phyloP scores from a whole-genome alignment of 2,888 invertebrate species.

The Eulithis prunata region DNA sequence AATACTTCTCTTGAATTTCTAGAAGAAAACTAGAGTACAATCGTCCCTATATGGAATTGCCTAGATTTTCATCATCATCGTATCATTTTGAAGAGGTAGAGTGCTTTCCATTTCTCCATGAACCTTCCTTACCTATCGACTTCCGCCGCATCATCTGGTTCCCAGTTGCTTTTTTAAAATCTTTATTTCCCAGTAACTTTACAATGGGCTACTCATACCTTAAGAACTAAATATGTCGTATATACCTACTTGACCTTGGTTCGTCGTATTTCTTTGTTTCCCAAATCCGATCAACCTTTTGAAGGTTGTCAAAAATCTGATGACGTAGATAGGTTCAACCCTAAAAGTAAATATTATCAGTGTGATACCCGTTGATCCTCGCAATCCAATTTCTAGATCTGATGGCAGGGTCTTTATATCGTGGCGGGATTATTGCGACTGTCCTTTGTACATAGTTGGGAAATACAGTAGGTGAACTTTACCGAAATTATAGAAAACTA shows the following conservation, averaged over 20 bases:
- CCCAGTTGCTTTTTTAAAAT: no score
- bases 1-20: constrained; percentile 2
- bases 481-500: no score
- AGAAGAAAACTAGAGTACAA: neutral
- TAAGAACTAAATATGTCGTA: no score
- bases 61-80: neutral
- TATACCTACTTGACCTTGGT: no score
- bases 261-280: neutral
- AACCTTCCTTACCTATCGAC: no score
- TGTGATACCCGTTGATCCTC: constrained; percentile 33
- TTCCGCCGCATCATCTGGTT: no score
- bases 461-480: no score
- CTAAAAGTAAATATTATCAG: constrained; percentile 17
- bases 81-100: no score
- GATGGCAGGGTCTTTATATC: constrained; percentile 43
- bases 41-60: neutral
- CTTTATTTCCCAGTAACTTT: no score
- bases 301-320: constrained; percentile 13
- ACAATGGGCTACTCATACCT: no score
- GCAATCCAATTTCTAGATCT: constrained; percentile 43
- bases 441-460: constrained; percentile 28
- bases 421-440: constrained; percentile 36
- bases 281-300: neutral
- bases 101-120: no score
- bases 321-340: constrained; percentile 4